phyloP scores from a whole-genome alignment of 1,140 invertebrate genomes.

The Atta cephalotes region DNA sequence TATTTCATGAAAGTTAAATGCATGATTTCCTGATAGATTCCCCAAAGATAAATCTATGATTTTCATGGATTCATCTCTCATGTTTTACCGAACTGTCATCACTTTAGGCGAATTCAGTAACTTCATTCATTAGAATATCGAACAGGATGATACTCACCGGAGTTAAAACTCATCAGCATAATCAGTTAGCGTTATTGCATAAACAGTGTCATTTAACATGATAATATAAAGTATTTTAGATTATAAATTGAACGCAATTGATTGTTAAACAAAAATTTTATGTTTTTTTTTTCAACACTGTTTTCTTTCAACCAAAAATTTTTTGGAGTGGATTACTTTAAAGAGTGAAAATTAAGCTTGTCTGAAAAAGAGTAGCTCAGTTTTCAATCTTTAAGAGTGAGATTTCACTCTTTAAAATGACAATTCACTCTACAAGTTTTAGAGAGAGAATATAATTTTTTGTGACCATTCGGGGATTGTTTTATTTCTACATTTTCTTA shows the following conservation, averaged over 20 bases:
- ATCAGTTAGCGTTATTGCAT: neutral
- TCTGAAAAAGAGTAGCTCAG: no score
- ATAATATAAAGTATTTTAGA: neutral
- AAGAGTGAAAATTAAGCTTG: no score
- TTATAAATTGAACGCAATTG: neutral
- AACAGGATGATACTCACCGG: conserved; percentile 8
- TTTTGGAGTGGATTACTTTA: no score
- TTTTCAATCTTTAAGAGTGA: no score
- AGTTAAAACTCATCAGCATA: conserved; percentile 16
- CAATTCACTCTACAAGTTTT: no score
- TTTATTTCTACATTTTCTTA: no score
- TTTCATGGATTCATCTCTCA: neutral
- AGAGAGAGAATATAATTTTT: no score
- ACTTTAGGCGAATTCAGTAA: neutral
- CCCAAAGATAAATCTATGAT: neutral
- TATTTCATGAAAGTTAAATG: neutral
- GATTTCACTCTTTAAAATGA: no score
- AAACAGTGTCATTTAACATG: conserved; percentile 1
- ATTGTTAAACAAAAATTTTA: neutral
- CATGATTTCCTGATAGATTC: neutral
- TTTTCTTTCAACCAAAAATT: neutral
- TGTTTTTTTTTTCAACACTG: neutral
- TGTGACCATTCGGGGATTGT: no score
- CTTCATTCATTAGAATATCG: conserved; percentile 17
- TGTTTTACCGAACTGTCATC: neutral